phyloP scores from a whole-genome alignment of 2,888 invertebrate species.

The Philaethria dido region DNA sequence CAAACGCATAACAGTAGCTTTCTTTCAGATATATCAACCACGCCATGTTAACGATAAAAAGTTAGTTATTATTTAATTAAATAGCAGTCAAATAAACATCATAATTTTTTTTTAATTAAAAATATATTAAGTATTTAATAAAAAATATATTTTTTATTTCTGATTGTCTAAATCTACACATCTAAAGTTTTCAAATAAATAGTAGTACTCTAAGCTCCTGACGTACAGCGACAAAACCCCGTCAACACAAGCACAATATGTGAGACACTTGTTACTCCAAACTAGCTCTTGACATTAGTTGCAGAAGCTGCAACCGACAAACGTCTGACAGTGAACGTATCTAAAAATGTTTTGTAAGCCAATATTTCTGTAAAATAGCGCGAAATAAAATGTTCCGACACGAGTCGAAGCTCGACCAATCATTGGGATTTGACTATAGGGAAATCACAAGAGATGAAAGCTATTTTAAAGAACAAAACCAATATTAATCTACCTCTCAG shows the following conservation, averaged over 20 bases:
- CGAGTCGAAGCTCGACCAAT: constrained; percentile 11
- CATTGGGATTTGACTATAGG: constrained; percentile 19
- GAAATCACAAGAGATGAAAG: constrained; percentile 21
- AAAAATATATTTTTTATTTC: background rate
- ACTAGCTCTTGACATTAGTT: constrained; percentile 39
- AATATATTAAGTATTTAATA: background rate
- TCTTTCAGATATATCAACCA: too few relatives aligned
- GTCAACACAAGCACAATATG: constrained; percentile 24
- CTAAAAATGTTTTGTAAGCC: constrained; percentile 17
- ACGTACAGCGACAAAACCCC: constrained; percentile 17
- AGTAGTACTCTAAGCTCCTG: constrained; percentile 11
- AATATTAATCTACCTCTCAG: constrained; percentile 21
- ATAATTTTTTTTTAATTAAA: too few relatives aligned
- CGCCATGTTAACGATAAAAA: too few relatives aligned
- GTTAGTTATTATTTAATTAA: too few relatives aligned
- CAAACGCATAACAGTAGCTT: too few relatives aligned
- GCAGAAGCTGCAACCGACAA: constrained; percentile 32
- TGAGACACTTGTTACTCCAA: constrained; percentile 37
- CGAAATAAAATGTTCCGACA: constrained; percentile 2
- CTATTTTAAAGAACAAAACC: constrained; percentile 22
- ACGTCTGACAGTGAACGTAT: constrained; percentile 16
- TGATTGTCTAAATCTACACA: background rate
- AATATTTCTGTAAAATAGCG: constrained; percentile 17
- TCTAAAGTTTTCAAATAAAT: background rate
- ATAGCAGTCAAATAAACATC: too few relatives aligned